phyloP scores from a whole-genome alignment of 1,140 invertebrate genomes.

The Macrobrachium nipponense region DNA sequence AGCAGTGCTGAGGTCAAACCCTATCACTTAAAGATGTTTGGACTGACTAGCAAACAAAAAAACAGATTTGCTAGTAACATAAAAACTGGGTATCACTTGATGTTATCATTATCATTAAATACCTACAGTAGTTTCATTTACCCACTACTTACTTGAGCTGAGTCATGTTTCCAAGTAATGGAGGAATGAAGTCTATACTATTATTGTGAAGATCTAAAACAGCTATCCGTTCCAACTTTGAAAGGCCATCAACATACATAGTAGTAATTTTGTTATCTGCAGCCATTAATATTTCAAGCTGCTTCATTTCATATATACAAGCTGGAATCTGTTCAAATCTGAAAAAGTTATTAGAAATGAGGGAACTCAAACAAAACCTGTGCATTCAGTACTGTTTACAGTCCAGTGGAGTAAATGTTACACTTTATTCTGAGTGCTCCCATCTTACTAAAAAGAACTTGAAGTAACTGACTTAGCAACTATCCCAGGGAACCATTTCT shows the following conservation, averaged over 20 bases:
- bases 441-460: no score
- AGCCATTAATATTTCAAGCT: conserved; percentile 83
- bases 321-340: conserved; percentile 83
- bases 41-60: no score
- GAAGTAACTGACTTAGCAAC: no score
- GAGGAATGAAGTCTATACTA: conserved; percentile 82
- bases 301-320: conserved; percentile 79
- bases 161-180: conserved; percentile 83
- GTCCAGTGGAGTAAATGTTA: no score
- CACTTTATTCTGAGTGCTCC: no score
- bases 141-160: conserved; percentile 78
- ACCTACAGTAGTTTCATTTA: not conserved
- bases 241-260: conserved; percentile 76
- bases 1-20: no score
- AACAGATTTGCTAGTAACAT: no score
- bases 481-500: no score
- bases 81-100: not conserved
- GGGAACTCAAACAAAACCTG: no score
- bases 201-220: conserved; percentile 88
- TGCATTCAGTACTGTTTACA: no score
- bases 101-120: not conserved
- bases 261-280: conserved; percentile 82
- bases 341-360: conserved; percentile 10
- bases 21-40: no score
- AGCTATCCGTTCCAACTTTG: conserved; percentile 76